Conservation (phyloP, 1,140 invertebrate genomes). For the Adelges cooleyi region DNA sequence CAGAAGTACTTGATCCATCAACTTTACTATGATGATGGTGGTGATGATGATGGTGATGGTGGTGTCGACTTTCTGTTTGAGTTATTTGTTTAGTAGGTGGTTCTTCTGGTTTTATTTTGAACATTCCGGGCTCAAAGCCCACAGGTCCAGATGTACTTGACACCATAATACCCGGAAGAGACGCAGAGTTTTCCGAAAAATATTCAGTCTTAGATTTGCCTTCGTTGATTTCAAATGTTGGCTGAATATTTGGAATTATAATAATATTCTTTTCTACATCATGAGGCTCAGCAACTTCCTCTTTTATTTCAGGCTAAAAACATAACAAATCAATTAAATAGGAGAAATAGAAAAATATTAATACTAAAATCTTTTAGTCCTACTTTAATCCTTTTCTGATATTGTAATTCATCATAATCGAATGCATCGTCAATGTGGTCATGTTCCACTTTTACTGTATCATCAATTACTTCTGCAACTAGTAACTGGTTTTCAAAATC, state of each 20-base stretch:
- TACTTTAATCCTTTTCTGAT: constrained; percentile 33
- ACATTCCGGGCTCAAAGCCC: constrained; percentile 70
- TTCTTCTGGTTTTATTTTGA: constrained; percentile 43
- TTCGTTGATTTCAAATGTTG: constrained; percentile 35
- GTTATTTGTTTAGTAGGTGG: not conserved
- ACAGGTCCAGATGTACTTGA: constrained; percentile 42
- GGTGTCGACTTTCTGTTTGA: not conserved
- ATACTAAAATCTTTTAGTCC: too few species aligned
- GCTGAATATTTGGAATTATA: constrained; percentile 23
- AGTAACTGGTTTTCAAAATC: not conserved
- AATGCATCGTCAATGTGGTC: constrained; percentile 1
- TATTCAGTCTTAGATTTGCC: constrained; percentile 49
- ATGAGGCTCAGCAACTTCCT: constrained; percentile 32
- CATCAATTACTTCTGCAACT: not conserved
- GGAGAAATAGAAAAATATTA: not conserved
- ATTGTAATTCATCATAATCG: not conserved
- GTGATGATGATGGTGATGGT: constrained; percentile 15
- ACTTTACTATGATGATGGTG: constrained; percentile 18
- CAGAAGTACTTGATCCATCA: constrained; percentile 41
- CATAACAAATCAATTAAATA: too few species aligned
- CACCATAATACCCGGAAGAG: constrained; percentile 53
- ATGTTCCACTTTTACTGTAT: not conserved
- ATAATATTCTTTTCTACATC: constrained; percentile 3
- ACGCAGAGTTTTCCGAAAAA: constrained; percentile 62
- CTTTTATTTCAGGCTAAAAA: constrained; percentile 29